Percentiles rank a stretch among this genome's conserved stretches.
phyloP scores from a whole-genome alignment of 2,797 vertebrate species.

The Gastrophryne carolinensis region DNA sequence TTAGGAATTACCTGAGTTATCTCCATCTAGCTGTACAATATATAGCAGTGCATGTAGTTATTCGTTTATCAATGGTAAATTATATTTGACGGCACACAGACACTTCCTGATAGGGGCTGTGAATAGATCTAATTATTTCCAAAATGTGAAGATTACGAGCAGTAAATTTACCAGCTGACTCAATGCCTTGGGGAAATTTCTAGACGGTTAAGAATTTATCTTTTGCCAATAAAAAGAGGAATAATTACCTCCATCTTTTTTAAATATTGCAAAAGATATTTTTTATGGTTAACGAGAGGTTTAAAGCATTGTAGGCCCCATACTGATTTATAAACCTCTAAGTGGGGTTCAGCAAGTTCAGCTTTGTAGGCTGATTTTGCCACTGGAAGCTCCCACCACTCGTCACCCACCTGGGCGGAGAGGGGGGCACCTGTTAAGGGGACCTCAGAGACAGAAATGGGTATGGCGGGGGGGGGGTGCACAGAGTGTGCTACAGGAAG shows the following conservation, averaged over 20 bases:
- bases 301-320: not conserved
- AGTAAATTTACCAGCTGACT: slow-evolving; percentile 7
- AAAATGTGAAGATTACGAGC: slow-evolving; percentile 17
- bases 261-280: slow-evolving; percentile 3
- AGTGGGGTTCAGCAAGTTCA: too few species aligned
- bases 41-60: not conserved
- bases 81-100: not conserved
- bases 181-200: slow-evolving; percentile 6
- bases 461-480: too few species aligned
- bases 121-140: slow-evolving; percentile 23
- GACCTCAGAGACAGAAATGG: too few species aligned
- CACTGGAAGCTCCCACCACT: too few species aligned
- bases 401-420: too few species aligned
- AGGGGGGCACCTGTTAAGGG: too few species aligned
- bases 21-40: not conserved
- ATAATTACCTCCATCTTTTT: too few species aligned
- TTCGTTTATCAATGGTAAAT: slow-evolving; percentile 11
- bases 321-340: too few species aligned
- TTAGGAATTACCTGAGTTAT: slow-evolving; percentile 8
- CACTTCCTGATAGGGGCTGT: slow-evolving; percentile 17
- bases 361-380: too few species aligned
- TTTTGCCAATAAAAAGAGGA: slow-evolving; percentile 18
- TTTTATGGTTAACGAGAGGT: slow-evolving; percentile 15
- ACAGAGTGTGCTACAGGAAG: too few species aligned
- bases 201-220: not conserved